Evolutionary conservation across 2,797 vertebrate species (phyloP).

Genomic region (Poecile montanus): DNA sequence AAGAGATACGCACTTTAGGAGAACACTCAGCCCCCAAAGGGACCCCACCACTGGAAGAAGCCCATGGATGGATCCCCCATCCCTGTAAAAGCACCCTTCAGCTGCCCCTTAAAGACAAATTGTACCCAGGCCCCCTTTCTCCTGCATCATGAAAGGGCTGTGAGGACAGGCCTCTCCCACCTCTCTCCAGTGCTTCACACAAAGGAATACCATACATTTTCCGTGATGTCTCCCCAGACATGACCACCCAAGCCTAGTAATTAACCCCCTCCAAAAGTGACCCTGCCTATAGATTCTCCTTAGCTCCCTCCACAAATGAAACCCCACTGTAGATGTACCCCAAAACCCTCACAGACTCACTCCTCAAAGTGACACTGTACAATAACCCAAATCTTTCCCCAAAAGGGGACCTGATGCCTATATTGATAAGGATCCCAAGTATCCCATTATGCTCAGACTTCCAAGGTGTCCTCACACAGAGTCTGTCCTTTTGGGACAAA

Average conservation of each 20-base stretch:
- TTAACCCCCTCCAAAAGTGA: not conserved
- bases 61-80: not conserved
- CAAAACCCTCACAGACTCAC: not conserved
- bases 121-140: not conserved
- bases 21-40: not conserved
- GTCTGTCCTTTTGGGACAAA: not conserved
- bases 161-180: not conserved
- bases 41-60: not conserved
- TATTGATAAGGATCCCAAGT: not conserved
- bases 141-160: not conserved
- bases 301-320: not conserved
- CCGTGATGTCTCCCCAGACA: not conserved
- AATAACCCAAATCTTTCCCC: not conserved
- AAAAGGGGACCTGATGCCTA: fast-evolving
- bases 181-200: not conserved
- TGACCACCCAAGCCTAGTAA: not conserved
- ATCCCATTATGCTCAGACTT: not conserved
- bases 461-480: not conserved
- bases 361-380: not conserved
- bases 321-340: not conserved
- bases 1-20: not conserved
- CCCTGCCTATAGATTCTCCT: not conserved
- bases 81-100: not conserved
- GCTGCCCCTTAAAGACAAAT: not conserved
- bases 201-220: not conserved